Percentiles rank a stretch among this genome's conserved stretches.
Evolutionary conservation across 2,113 vertebrate species (phyloP).

Genomic region (Petromus typicus): DNA sequence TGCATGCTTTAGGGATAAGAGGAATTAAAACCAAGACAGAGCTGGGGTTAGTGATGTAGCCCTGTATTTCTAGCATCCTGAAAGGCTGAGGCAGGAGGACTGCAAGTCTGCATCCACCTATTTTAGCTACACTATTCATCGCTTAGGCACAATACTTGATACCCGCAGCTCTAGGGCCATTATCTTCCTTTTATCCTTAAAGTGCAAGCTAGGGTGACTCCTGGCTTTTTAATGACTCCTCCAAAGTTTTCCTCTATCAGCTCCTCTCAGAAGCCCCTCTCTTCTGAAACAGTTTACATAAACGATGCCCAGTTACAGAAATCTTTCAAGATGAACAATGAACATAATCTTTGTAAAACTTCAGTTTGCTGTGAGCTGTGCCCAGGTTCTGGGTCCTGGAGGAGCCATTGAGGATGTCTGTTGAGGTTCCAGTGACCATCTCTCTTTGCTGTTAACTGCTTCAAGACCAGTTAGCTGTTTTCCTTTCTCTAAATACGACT

Average conservation of each 20-base stretch:
- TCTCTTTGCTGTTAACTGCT: neutral
- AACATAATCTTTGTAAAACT: neutral
- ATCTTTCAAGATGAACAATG: neutral
- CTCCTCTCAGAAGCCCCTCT: neutral
- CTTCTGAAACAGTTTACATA: neutral
- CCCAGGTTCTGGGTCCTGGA: neutral
- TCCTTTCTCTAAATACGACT: neutral
- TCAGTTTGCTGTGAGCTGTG: too few relatives aligned
- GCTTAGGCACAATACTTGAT: neutral
- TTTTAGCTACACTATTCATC: neutral
- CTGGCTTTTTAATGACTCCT: neutral
- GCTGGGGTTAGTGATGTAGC: neutral
- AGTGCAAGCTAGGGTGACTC: accelerated
- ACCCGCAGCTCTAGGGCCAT: neutral
- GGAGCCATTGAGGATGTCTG: accelerated
- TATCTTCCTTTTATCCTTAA: neutral
- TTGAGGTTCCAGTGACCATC: neutral
- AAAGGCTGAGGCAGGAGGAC: neutral
- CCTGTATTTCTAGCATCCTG: neutral
- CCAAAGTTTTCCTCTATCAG: neutral
- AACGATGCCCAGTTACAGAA: neutral
- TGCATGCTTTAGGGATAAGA: neutral
- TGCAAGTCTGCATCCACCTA: neutral
- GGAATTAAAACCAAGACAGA: neutral
- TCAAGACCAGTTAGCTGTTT: accelerated